Evolutionary conservation across 2,888 invertebrate genomes (phyloP).

Genomic region (Artemia sinica): DNA sequence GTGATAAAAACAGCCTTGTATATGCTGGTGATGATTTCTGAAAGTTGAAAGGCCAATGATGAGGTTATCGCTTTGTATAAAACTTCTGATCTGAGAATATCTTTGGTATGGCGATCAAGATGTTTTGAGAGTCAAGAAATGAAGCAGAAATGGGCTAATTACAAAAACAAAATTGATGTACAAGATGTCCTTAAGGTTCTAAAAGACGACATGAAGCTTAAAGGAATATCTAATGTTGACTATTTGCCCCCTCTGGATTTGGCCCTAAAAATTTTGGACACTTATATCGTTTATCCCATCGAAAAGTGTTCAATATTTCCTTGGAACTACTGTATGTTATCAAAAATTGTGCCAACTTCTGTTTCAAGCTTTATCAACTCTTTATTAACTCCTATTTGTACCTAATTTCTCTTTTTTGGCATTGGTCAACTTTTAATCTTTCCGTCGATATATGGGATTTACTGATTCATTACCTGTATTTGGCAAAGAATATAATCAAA

Average conservation of each 20-base stretch:
- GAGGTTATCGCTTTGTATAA: not conserved
- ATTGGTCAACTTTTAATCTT: no score
- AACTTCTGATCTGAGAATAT: not conserved
- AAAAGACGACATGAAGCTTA: not conserved
- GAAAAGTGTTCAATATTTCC: not conserved
- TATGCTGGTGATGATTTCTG: conserved; percentile 8
- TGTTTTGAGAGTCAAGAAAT: not conserved
- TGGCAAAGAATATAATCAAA: no score
- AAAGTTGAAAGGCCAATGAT: not conserved
- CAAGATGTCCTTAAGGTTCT: not conserved
- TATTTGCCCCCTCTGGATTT: not conserved
- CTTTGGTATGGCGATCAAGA: conserved; percentile 4
- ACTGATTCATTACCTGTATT: no score
- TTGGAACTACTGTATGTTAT: not conserved
- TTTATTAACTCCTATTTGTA: no score
- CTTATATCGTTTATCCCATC: not conserved
- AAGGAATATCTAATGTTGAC: not conserved
- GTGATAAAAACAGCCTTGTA: not conserved
- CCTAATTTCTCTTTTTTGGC: no score
- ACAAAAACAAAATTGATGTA: not conserved
- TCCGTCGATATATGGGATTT: no score
- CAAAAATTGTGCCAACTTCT: not conserved
- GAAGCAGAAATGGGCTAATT: conserved; percentile 2
- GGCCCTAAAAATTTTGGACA: not conserved
- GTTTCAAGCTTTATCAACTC: no score